These are phyloP conservation scores for Xestia xanthographa DNA, from an alignment of 2,888 invertebrate species.

Conservation along the genomic window DNA sequence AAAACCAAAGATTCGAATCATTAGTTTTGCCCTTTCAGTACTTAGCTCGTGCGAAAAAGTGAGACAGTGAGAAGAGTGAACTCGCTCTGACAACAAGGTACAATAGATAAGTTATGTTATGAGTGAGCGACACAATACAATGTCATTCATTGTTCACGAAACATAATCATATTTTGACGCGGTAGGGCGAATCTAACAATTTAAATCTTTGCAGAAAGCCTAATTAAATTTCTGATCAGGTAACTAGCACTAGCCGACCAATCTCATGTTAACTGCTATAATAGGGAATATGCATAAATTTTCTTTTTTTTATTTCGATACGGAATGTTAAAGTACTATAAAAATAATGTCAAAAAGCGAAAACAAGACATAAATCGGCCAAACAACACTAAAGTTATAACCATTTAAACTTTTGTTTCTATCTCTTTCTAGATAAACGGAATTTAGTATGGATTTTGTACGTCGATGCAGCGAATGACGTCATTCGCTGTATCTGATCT, in stretches of 20 bases:
- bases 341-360: too few relatives aligned
- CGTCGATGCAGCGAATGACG: too few relatives aligned
- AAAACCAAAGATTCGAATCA: constrained; percentile 1
- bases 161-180: not conserved
- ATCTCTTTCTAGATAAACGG: too few relatives aligned
- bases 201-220: constrained; percentile 26
- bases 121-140: not conserved
- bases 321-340: too few relatives aligned
- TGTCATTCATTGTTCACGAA: not conserved
- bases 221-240: not conserved
- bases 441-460: too few relatives aligned
- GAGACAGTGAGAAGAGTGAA: not conserved
- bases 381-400: too few relatives aligned
- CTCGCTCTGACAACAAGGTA: not conserved
- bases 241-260: too few relatives aligned
- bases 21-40: not conserved
- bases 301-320: too few relatives aligned
- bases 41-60: not conserved
- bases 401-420: too few relatives aligned
- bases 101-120: not conserved
- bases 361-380: too few relatives aligned
- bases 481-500: too few relatives aligned
- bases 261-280: not conserved
- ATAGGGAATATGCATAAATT: too few relatives aligned
- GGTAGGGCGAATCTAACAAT: not conserved